phyloP scores from a whole-genome alignment of 2,888 invertebrate genomes.

The Pasiphila rectangulata region DNA sequence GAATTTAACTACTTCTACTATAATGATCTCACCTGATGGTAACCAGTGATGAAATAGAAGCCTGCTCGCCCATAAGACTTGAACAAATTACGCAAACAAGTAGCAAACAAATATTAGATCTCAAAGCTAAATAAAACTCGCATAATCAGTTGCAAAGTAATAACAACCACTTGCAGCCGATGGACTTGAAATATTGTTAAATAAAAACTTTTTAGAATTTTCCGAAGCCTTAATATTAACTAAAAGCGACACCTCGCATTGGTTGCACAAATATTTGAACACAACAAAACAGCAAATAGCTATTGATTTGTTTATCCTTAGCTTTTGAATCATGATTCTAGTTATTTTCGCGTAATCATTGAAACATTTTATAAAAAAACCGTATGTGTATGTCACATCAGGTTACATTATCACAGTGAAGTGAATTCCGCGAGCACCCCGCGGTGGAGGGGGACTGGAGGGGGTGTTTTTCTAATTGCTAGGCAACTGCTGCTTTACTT shows the following conservation, averaged over 20 bases:
- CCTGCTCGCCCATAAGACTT: slow-evolving; percentile 17
- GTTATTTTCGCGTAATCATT: slow-evolving; percentile 9
- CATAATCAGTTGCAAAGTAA: not conserved
- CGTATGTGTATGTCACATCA: not conserved
- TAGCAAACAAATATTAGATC: not conserved
- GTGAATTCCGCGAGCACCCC: too few relatives aligned
- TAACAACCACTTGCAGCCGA: not conserved
- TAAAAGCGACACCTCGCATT: slow-evolving; percentile 11
- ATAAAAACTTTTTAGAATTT: slow-evolving; percentile 8
- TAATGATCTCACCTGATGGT: slow-evolving; percentile 19
- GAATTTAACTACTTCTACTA: not conserved
- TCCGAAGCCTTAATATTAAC: slow-evolving; percentile 6
- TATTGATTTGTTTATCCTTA: slow-evolving; percentile 4
- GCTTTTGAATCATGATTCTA: slow-evolving; percentile 3
- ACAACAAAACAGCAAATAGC: too few relatives aligned
- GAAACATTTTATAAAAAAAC: not conserved
- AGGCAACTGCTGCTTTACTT: slow-evolving; percentile 40
- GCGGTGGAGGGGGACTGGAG: too few relatives aligned
- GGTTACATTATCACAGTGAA: slow-evolving; percentile 8
- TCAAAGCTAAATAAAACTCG: not conserved
- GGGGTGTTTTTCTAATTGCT: slow-evolving; percentile 38
- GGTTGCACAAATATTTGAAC: slow-evolving; percentile 15
- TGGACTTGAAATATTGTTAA: slow-evolving; percentile 7
- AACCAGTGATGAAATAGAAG: slow-evolving; percentile 21
- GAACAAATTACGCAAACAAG: not conserved